Conservation (phyloP, 2,113 vertebrate genomes). For the Lophotis ruficrista region DNA sequence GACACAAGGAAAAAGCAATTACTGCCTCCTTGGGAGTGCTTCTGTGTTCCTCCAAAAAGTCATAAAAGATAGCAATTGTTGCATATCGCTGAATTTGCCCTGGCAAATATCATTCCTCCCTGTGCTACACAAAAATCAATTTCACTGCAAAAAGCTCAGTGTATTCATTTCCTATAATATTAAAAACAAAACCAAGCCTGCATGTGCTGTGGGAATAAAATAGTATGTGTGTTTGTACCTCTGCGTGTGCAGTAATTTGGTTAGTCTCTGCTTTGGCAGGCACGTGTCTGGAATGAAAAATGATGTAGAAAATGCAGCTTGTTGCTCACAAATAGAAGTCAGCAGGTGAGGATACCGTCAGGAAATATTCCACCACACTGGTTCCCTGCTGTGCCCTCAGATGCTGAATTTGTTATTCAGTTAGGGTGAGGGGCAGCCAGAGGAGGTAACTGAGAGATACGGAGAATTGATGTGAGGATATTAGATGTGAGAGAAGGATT, state of each 20-base stretch:
- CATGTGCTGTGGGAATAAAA: background rate
- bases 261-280: background rate
- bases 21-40: background rate
- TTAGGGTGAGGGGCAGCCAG: background rate
- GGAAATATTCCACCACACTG: background rate
- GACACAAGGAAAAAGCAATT: background rate
- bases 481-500: background rate
- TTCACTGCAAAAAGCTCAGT: background rate
- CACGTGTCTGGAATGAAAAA: background rate
- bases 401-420: background rate
- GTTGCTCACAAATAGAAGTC: background rate
- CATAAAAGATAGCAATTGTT: background rate
- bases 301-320: background rate
- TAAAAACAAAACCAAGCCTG: background rate
- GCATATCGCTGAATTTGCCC: background rate
- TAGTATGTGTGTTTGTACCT: background rate
- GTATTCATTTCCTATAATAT: background rate
- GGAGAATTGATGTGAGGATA: background rate
- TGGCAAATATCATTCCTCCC: background rate
- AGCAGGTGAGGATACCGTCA: background rate
- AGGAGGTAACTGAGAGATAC: background rate
- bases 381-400: background rate
- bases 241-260: background rate
- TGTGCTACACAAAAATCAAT: background rate
- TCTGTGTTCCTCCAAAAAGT: background rate